Evolutionary conservation across 2,113 vertebrate genomes (phyloP), one percentile per base, ranked within the genome.

Genomic region (Pomatostomus ruficeps): DNA sequence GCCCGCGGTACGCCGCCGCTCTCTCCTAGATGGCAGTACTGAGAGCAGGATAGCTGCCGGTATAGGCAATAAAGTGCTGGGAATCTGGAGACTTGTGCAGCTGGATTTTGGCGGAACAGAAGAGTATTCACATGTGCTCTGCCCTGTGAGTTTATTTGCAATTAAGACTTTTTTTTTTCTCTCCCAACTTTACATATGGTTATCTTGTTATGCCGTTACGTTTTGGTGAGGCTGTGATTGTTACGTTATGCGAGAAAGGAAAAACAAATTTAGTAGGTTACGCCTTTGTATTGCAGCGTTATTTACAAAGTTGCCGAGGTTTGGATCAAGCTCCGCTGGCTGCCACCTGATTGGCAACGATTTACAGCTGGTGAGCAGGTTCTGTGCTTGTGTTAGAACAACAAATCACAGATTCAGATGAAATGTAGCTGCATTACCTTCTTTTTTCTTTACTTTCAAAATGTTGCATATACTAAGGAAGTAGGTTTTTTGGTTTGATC

Each of bases 21-120:
- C 29, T 25, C 88, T 77, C 22, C 90, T 94, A 92, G 93, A 25
- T 80, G 95, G 95, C 95, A 55, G 79, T 91, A 92, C 80, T 91
- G 96, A 90, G 89, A 89, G 52, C 42, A 9, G 52, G 36, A 71
- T 5, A 45, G 65, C 6, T 71, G 61, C 58, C 9, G 9, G 6
- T 16, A 25, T 3, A 19, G 79, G 63, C 21, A 33, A 9, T 73
- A 1, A 62, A 80, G 73, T 61, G 65, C 8, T 19, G 52, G 48
- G 70, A 57, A 19, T 5, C 89, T 31, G 77, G 61, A n/a, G 87
- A 25, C 33, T 1, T 0, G 31, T 59, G 73, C 76, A n/a, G 61
- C 80, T 74, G 80, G 28, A 6, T 71, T 72, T 72, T 54, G 78
- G 9, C 11, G 48, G n/a, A 74, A 31, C 9, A 23, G 52, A n/a